phyloP scores from a whole-genome alignment of 1,140 invertebrate species.

The Drosophila varians region DNA sequence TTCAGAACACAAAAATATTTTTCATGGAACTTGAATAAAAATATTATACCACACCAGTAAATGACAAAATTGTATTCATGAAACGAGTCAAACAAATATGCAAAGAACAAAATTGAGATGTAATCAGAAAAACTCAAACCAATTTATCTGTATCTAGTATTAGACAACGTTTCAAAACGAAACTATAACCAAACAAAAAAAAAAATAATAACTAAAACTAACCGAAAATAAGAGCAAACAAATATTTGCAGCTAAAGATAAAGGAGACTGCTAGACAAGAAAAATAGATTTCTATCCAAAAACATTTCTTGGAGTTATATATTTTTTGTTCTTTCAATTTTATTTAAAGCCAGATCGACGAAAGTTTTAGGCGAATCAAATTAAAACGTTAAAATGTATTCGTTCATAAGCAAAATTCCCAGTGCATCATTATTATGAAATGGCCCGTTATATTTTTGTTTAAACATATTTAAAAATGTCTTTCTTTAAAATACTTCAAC shows the following conservation, averaged over 20 bases:
- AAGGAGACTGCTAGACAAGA: constrained; percentile 6
- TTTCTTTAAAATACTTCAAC: constrained; percentile 15
- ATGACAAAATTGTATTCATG: constrained; percentile 13
- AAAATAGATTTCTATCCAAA: no score
- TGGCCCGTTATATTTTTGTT: no score
- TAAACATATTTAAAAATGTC: no score
- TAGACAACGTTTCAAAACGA: constrained; percentile 53
- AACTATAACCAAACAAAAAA: constrained; percentile 14
- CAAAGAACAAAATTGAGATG: no score
- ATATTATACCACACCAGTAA: constrained; percentile 8
- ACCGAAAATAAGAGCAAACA: background rate
- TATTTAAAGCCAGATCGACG: no score
- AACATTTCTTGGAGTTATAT: no score
- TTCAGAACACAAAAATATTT: constrained; percentile 10
- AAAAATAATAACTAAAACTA: constrained; percentile 15
- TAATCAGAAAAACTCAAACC: constrained; percentile 23
- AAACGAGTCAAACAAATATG: no score
- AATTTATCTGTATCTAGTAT: constrained; percentile 63
- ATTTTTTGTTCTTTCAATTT: background rate
- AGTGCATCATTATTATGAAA: constrained; percentile 14
- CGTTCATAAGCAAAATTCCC: no score
- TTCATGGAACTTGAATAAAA: constrained; percentile 20
- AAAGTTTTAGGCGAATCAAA: no score
- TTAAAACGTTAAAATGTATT: no score
- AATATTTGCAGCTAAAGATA: constrained; percentile 32